Conservation (phyloP, 2,797 vertebrate species). For the Enteromius treurensis region DNA sequence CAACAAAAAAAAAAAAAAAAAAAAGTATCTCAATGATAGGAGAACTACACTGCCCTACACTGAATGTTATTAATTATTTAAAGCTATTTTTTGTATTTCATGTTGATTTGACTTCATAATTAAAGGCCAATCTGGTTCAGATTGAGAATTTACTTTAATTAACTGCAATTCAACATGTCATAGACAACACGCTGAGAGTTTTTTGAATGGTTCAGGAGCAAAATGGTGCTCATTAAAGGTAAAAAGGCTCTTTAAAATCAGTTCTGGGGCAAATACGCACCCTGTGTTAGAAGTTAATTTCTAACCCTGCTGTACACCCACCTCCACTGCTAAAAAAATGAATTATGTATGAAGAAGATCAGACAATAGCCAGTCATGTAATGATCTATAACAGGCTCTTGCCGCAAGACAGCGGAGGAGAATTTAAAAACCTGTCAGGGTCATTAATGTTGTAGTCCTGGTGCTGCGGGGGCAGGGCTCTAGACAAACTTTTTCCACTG, state of each 20-base stretch:
- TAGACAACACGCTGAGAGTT: neutral
- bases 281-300: neutral
- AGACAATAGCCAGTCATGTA: conserved; percentile 22
- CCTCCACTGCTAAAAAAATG: conserved; percentile 33
- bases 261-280: neutral
- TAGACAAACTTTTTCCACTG: no score
- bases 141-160: no score
- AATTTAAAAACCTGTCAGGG: conserved; percentile 27
- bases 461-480: neutral
- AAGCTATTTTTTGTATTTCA: neutral
- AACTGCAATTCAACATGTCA: neutral
- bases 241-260: conserved; percentile 7
- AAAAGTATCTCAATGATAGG: neutral
- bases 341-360: conserved; percentile 20
- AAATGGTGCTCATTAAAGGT: conserved; percentile 18
- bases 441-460: conserved; percentile 24
- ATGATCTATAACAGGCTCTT: conserved; percentile 28
- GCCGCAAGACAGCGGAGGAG: conserved; percentile 27
- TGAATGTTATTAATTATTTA: neutral
- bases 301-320: conserved; percentile 10
- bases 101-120: neutral
- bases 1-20: neutral
- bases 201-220: neutral
- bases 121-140: neutral
- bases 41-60: neutral